phyloP scores from a whole-genome alignment of 2,888 invertebrate species.

The Drosophila vallismaia region DNA sequence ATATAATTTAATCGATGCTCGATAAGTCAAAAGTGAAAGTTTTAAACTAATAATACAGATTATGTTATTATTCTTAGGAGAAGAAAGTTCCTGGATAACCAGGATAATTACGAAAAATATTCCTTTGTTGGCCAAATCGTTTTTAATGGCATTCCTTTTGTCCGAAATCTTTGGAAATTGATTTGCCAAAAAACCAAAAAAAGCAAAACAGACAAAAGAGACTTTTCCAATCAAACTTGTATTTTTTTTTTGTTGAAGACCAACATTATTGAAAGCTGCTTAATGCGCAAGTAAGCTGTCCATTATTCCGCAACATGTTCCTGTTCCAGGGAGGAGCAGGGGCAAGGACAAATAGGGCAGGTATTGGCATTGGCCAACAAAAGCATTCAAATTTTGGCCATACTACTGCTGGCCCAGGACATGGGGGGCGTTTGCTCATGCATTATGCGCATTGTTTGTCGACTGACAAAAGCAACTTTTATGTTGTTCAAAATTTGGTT shows the following conservation, averaged over 20 bases:
- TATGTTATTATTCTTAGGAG: conserved; percentile 4
- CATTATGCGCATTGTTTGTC: conserved; percentile 77
- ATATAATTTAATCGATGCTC: conserved; percentile 15
- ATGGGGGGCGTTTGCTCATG: conserved; percentile 49
- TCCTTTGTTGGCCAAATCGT: conserved; percentile 6
- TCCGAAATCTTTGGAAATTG: conserved; percentile 57
- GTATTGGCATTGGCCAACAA: conserved; percentile 11
- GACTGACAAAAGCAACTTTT: conserved; percentile 77
- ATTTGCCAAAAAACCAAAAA: conserved; percentile 58
- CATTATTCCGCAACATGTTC: conserved; percentile 74
- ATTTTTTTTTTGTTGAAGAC: conserved; percentile 46
- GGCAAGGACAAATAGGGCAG: not conserved
- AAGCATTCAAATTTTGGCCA: conserved; percentile 66
- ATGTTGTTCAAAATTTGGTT: conserved; percentile 61
- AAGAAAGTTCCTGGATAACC: not conserved
- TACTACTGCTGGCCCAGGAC: not conserved
- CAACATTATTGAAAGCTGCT: conserved; percentile 73
- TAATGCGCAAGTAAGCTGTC: conserved; percentile 77
- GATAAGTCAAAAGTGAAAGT: conserved; percentile 12
- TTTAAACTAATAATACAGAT: conserved; percentile 17
- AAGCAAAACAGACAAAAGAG: conserved; percentile 48
- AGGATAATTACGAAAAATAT: not conserved
- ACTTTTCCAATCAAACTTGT: conserved; percentile 77
- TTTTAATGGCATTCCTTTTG: conserved; percentile 33
- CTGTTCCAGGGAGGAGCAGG: not conserved